phyloP scores from a whole-genome alignment of 2,888 invertebrate species.

The Trachelus tabidus region DNA sequence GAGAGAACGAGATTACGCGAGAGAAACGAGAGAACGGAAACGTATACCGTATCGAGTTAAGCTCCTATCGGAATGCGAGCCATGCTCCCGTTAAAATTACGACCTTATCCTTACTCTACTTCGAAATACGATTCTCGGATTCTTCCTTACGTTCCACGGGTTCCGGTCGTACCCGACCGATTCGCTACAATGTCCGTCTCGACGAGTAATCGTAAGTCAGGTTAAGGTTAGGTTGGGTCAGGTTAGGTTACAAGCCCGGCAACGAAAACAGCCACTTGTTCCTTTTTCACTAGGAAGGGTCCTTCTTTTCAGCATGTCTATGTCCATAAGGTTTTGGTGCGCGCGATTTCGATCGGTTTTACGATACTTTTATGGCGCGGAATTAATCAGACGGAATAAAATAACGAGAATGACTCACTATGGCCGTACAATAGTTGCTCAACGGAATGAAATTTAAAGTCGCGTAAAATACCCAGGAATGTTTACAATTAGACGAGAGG shows the following conservation, averaged over 20 bases:
- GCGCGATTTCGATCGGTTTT: constrained; percentile 40
- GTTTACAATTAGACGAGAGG: constrained; percentile 37
- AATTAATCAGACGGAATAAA: constrained; percentile 55
- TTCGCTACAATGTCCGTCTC: constrained; percentile 8
- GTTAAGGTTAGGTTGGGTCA: neutral
- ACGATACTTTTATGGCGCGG: constrained; percentile 48
- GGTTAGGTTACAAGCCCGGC: neutral
- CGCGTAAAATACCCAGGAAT: constrained; percentile 36
- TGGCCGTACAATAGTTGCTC: neutral
- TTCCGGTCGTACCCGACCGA: neutral
- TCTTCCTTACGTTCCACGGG: neutral
- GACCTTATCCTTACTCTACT: constrained; percentile 36
- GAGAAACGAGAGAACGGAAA: constrained; percentile 3
- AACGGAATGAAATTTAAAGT: constrained; percentile 36
- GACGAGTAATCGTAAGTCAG: neutral
- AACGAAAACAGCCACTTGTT: neutral
- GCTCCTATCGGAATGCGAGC: constrained; percentile 40
- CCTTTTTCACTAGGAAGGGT: constrained; percentile 7
- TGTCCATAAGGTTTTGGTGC: neutral
- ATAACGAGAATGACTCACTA: constrained; percentile 43
- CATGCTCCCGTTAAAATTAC: constrained; percentile 48
- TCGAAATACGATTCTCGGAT: constrained; percentile 3
- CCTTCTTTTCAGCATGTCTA: neutral
- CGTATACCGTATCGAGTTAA: constrained; percentile 18
- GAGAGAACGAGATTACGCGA: constrained; percentile 3